Base-by-base conservation (phyloP, 1,140 invertebrate genomes). In the Listronotus oregonensis region DNA sequence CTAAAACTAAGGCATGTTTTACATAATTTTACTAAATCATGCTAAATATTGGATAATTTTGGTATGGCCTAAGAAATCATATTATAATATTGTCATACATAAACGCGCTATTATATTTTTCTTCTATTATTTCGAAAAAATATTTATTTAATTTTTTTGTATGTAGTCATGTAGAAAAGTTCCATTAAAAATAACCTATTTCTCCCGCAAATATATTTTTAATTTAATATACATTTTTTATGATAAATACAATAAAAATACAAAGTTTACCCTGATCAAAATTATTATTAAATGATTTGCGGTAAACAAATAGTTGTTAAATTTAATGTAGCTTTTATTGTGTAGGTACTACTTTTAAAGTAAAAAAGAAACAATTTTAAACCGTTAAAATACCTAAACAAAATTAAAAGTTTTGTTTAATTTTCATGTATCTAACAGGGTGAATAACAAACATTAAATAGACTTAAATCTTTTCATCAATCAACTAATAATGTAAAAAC, bases 181-280 rank as follows among this genome's bases (percentile, higher is more conserved):
- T 37, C 1, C 34, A 37, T 37, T 9, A 37, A 37, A 37, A 37
- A 37, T 37, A 37, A 37, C 34, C 34, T 37, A 37, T 37, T 37
- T 37, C 21, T 37, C 2, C 34, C 34, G 34, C 34, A 37, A 37
- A 37, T 18, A 51, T 50, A 31, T 40, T 68, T 68, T 68, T 39
- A 63, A 63, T 56, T 59, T 56, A 61, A 58, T 44, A 55, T 43
- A 49, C 34, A 55, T 14, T 50, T 40, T 61, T 51, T 54, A 51
- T 47, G 64, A 68, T 58, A 56, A 54, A 64, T 66, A 59, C 11
- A 66, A 69, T 69, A 66, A 66, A 46, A 54, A 64, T 74, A 74
- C 69, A 69, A 71, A 70, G 70, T 66, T 74, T 76, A 76, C 74
- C 74, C 74, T 76, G 74, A 72, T 76, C 71, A 55, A 76, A 76